These are phyloP conservation scores for Dunckerocampus dactyliophorus DNA, from an alignment of 2,113 vertebrate genomes.

Conservation along the genomic window DNA sequence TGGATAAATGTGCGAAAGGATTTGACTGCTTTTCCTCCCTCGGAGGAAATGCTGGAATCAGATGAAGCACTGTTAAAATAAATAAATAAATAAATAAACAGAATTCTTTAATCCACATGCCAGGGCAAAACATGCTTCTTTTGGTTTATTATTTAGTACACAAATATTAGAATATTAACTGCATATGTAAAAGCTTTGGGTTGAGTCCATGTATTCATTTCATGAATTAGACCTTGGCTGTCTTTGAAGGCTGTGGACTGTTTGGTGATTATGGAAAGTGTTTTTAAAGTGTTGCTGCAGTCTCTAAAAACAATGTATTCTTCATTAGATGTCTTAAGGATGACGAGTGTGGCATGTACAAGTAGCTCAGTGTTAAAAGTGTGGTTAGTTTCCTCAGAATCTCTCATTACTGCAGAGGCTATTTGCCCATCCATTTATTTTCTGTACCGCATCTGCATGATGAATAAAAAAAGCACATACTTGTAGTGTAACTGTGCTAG, in stretches of 20 bases:
- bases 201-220: neutral
- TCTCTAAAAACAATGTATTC: neutral
- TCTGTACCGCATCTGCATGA: neutral
- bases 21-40: conserved; percentile 9
- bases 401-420: neutral
- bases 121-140: neutral
- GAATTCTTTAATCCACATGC: conserved; percentile 1
- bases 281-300: neutral
- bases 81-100: no score
- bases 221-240: conserved; percentile 3
- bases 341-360: neutral
- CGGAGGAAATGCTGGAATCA: conserved; percentile 4
- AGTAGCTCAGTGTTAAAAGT: neutral
- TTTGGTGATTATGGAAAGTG: neutral
- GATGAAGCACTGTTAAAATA: conserved; percentile 7
- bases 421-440: neutral
- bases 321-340: neutral
- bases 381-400: neutral
- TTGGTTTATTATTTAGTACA: neutral
- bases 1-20: conserved; percentile 16
- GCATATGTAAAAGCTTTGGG: neutral
- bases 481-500: no score
- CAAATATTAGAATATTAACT: neutral
- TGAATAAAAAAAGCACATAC: no score
- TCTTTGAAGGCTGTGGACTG: conserved; percentile 1